Evolutionary conservation across 2,888 invertebrate genomes (phyloP).

Genomic region (Sipha maydis): DNA sequence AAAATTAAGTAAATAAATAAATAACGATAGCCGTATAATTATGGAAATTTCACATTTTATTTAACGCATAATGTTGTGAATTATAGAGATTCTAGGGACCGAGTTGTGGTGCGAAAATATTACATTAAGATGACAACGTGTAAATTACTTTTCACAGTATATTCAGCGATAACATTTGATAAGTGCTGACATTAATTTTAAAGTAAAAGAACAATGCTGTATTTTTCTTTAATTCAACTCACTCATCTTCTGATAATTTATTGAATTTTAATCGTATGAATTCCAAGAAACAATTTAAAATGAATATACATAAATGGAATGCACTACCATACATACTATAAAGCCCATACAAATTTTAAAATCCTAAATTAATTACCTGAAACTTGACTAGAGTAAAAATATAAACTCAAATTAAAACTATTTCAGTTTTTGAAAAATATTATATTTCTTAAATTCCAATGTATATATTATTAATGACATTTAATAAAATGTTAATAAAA

Average conservation of each 20-base stretch:
- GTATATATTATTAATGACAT: too few species aligned
- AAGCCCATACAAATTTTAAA: background rate
- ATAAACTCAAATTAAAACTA: too few species aligned
- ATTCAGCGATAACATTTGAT: background rate
- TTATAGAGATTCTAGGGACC: background rate
- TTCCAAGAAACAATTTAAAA: background rate
- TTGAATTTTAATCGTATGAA: background rate
- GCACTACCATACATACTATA: background rate
- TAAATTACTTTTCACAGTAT: too few species aligned
- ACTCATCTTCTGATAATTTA: background rate
- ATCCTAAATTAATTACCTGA: background rate
- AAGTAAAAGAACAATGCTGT: background rate
- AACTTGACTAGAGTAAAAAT: background rate
- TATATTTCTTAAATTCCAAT: too few species aligned
- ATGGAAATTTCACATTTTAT: background rate
- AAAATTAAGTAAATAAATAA: slow-evolving; percentile 58
- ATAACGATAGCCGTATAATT: background rate
- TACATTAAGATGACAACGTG: background rate
- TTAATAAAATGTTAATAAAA: too few species aligned
- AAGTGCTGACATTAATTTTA: background rate
- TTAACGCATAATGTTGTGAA: background rate
- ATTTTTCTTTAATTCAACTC: background rate
- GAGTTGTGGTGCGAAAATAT: background rate
- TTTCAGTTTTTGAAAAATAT: too few species aligned
- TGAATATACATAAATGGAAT: background rate